Base-by-base conservation (phyloP, 2,797 vertebrate genomes). In the Urosaurus nigricauda region DNA sequence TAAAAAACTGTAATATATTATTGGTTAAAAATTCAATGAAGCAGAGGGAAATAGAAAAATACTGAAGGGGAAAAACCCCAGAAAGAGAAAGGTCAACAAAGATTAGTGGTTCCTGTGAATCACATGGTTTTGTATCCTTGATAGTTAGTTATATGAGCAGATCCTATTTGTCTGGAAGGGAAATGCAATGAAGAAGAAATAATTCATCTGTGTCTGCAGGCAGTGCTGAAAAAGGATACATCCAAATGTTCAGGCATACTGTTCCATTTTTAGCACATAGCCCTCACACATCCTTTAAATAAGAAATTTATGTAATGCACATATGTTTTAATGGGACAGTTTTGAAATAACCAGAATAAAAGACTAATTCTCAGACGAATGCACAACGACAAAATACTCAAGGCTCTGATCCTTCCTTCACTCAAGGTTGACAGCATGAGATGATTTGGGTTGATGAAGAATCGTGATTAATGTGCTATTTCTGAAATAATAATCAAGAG, bases 101-200 rank as follows among this genome's bases (percentile, higher is more conserved):
- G 35, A 70, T 26, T 29, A 63, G 26, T 35, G 29, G 40, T 89
- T 51, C 21, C 24, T 35, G 26, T 8, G 8, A 85, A 80, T 24
- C 77, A 40, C 82, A 60, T 88, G 83, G 43, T 63, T 73, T 53
- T 63, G 1, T 56, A 63, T 74, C 58, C 79, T 82, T 89, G 88
- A 81, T 74, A 85, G 83, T 85, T 85, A 89, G 24, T 85, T 85
- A 53, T n/a, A 29, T 56, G 68, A 80, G 77, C 84, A 65, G 63
- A 58, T 82, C 37, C 19, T 53, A 79, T 83, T 74, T 83, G 21
- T 83, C 68, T 75, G 43, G 60, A 63, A 73, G 43, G 65, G 60
- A 53, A 79, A 47, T 32, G 47, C 53, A 85, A 78, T 53, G 35
- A 37, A 17, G 9, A 29, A 43, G 43, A 73, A 65, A 63, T 86